phyloP scores from a whole-genome alignment of 1,140 invertebrate species.

The Vanessa tameamea region DNA sequence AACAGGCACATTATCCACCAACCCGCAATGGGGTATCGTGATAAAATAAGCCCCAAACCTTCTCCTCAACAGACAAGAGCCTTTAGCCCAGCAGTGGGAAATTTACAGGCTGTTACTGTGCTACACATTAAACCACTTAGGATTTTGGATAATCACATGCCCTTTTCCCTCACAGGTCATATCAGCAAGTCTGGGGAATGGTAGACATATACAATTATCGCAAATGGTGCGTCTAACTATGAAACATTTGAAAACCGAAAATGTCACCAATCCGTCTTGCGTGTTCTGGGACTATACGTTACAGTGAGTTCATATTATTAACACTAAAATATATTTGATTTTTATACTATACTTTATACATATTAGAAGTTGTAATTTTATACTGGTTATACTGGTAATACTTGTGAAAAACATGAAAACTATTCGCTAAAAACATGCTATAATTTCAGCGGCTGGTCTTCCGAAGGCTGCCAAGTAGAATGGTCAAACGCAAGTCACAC shows the following conservation, averaged over 20 bases:
- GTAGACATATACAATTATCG: slow-evolving; percentile 90
- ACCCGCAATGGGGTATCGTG: too few species aligned
- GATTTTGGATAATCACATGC: too few species aligned
- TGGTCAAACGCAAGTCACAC: slow-evolving; percentile 93
- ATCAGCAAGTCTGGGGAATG: slow-evolving; percentile 94
- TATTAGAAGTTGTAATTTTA: background rate
- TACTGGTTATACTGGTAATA: too few species aligned
- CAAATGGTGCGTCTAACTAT: slow-evolving; percentile 92
- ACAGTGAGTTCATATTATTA: slow-evolving; percentile 82
- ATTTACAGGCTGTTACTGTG: too few species aligned
- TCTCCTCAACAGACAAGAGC: too few species aligned
- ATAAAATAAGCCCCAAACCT: too few species aligned
- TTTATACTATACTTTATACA: background rate
- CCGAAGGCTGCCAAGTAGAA: slow-evolving; percentile 92
- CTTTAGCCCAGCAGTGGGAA: too few species aligned
- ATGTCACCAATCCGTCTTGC: slow-evolving; percentile 95
- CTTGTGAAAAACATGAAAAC: too few species aligned
- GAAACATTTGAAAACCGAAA: slow-evolving; percentile 90
- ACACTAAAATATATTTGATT: background rate
- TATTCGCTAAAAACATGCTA: too few species aligned
- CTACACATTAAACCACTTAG: too few species aligned
- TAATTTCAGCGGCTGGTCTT: slow-evolving; percentile 89
- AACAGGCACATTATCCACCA: too few species aligned
- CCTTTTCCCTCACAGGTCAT: slow-evolving; percentile 83
- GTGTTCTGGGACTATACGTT: slow-evolving; percentile 97